These are phyloP conservation scores for Nesometra sesokonis DNA, from an alignment of 35 echinoderm and acorn worm species.

Conservation along the genomic window DNA sequence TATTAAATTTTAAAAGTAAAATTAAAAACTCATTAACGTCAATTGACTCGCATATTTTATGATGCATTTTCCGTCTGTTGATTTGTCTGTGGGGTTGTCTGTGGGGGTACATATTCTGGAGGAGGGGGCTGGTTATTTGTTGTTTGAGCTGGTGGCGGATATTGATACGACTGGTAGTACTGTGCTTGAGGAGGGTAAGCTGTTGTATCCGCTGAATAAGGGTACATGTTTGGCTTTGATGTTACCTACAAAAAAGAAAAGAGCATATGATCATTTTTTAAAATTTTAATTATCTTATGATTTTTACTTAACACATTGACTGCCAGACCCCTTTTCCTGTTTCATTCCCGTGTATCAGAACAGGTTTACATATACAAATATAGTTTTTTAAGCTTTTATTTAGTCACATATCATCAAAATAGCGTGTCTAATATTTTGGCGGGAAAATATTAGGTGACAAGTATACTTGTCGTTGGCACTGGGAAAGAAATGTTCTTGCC, in stretches of 20 bases:
- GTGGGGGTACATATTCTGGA: not conserved
- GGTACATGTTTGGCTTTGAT: conserved; percentile 45
- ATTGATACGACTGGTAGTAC: not conserved
- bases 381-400: too few relatives aligned
- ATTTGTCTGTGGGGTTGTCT: not conserved
- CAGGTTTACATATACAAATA: too few relatives aligned
- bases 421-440: too few relatives aligned
- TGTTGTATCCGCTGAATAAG: conserved; percentile 2
- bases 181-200: conserved; percentile 2
- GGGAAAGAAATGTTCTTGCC: too few relatives aligned
- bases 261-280: not conserved
- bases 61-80: not conserved
- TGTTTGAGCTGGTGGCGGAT: not conserved
- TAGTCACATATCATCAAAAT: too few relatives aligned
- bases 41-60: too few relatives aligned
- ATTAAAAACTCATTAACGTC: too few relatives aligned
- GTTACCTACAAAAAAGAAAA: conserved; percentile 29
- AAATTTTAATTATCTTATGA: not conserved
- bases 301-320: not conserved
- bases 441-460: too few relatives aligned
- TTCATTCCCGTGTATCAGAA: too few relatives aligned
- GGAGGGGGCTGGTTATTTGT: not conserved
- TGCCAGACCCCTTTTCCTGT: too few relatives aligned
- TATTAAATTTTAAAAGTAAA: too few relatives aligned
- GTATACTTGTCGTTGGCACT: too few relatives aligned